Percentiles rank a stretch among this genome's conserved stretches.
Conservation (phyloP, 2,888 invertebrate genomes). For the Leistus spinibarbis region DNA sequence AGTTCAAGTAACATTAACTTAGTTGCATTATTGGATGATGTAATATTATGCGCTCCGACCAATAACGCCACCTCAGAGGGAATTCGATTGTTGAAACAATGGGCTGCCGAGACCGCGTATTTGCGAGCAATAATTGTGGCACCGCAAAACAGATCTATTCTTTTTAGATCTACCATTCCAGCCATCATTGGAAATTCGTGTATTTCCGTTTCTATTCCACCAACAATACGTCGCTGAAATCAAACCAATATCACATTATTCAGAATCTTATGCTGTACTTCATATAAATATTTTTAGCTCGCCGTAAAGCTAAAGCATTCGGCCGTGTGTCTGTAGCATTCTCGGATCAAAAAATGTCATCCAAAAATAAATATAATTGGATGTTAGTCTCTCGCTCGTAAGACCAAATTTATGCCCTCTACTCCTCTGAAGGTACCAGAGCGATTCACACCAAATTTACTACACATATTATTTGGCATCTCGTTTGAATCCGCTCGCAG, state of each 20-base stretch:
- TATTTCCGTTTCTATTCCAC: constrained; percentile 60
- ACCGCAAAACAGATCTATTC: constrained; percentile 60
- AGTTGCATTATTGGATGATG: constrained; percentile 54
- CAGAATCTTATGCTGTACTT: neutral
- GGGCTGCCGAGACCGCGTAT: constrained; percentile 63
- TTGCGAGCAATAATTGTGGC: constrained; percentile 59
- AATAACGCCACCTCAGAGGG: constrained; percentile 51
- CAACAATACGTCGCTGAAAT: constrained; percentile 57
- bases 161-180: constrained; percentile 55
- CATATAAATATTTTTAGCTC: neutral
- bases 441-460: no score
- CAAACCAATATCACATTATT: neutral
- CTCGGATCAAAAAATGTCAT: no score
- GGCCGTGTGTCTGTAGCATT: no score
- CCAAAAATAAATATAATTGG: no score
- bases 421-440: no score
- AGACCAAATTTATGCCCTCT: no score
- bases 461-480: no score
- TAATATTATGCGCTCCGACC: constrained; percentile 63
- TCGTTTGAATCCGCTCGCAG: no score
- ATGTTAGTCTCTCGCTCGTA: no score
- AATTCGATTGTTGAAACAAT: constrained; percentile 57
- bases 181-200: constrained; percentile 68
- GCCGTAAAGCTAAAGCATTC: no score
- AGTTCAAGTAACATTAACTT: no score